Base-by-base conservation (phyloP, 2,888 invertebrate genomes). In the Automeris io region DNA sequence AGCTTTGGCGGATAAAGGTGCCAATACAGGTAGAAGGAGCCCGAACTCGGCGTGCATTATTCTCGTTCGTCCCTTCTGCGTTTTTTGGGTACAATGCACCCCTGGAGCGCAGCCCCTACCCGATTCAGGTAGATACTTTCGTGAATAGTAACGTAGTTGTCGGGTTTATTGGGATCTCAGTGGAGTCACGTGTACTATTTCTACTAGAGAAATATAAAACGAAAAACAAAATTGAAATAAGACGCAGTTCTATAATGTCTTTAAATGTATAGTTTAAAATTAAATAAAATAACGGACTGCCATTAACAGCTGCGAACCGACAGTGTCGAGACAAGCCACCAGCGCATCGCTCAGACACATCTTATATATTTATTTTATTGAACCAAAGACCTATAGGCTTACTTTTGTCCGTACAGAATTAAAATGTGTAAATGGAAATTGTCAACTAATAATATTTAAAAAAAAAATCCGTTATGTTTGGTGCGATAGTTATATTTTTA, bases 1-100 rank as follows among this genome's bases (percentile, higher is more conserved):
- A 54, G 61, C 63, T 58, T 51, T 37, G 43, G 46, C 49, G 40
- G 36, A 31, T 40, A 45, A 46, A 45, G 42, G 45, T 66, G 66
- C 68, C 67, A n/a, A n/a, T n/a, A n/a, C n/a, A 64, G 67, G 49
- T 53, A 51, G 65, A n/a, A n/a, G 66, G 64, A 58, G 62, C 51
- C 41, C 42, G 49, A 43, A 71, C 56, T 54, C 54, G 47, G 53
- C 49, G 60, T 54, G 49, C 68, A 71, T 78, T 76, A 77, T 82
- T 66, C 57, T 57, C 52, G 54, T 52, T 51, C 71, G 80, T 79
- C 83, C 85, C 82, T 81, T 69, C 70, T 70, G 70, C 59, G 61
- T 81, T 85, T 85, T 85, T 83, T 76, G 60, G 62, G 59, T 55
- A 76, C 78, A 76, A 76, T 73, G 61, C 68, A 70, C 64, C 64